phyloP scores from a whole-genome alignment of 1,140 invertebrate genomes.

The Limonius californicus region DNA sequence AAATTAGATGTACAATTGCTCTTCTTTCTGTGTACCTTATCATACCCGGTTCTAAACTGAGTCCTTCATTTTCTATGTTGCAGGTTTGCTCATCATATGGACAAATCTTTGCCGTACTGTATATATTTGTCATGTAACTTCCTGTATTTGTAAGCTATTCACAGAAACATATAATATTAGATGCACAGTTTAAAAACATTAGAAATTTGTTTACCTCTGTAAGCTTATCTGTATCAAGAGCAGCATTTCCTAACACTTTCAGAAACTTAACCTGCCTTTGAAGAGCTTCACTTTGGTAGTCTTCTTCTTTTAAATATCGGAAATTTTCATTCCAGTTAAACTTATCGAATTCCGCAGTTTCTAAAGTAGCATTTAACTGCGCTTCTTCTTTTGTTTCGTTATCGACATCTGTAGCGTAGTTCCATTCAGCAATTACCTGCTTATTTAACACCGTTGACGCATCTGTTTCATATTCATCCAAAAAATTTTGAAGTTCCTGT shows the following conservation, averaged over 20 bases:
- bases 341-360: too few species aligned
- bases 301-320: constrained; percentile 22
- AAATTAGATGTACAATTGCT: too few species aligned
- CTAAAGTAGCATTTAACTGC: too few species aligned
- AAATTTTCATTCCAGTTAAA: constrained; percentile 22
- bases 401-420: constrained; percentile 33
- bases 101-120: constrained; percentile 46
- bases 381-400: constrained; percentile 19
- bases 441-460: constrained; percentile 20
- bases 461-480: constrained; percentile 25
- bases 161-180: too few species aligned
- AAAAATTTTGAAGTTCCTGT: constrained; percentile 24
- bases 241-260: constrained; percentile 31
- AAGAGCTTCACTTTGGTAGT: constrained; percentile 26
- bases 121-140: constrained; percentile 48
- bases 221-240: constrained; percentile 25
- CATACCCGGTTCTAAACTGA: constrained; percentile 40
- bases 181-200: too few species aligned
- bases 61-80: constrained; percentile 35
- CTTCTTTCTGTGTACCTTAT: too few species aligned
- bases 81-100: constrained; percentile 41
- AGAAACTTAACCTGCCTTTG: constrained; percentile 29
- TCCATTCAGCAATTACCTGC: constrained; percentile 27
- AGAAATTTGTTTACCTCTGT: constrained; percentile 29
- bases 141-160: constrained; percentile 28